These are phyloP conservation scores for Thaleichthys pacificus DNA, from an alignment of 2,797 vertebrate genomes.

Conservation along the genomic window DNA sequence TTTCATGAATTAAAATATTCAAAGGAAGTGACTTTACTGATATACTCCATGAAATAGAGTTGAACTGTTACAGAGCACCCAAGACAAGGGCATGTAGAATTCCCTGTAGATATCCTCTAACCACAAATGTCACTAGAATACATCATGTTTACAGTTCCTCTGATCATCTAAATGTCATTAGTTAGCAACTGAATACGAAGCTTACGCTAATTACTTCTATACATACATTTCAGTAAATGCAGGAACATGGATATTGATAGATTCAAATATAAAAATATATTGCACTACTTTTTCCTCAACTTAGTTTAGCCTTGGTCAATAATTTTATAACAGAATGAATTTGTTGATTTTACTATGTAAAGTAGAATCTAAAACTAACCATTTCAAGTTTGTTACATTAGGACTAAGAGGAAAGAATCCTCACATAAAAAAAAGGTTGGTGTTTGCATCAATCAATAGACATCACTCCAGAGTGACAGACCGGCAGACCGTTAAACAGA, in stretches of 20 bases:
- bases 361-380: constrained; percentile 56
- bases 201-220: constrained; percentile 54
- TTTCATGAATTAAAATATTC: constrained; percentile 53
- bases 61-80: constrained; percentile 58
- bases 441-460: constrained; percentile 57
- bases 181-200: constrained; percentile 52
- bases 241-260: constrained; percentile 62
- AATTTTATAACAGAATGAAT: constrained; percentile 42
- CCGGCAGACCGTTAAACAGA: constrained; percentile 42
- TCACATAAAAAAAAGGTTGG: constrained; percentile 34
- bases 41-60: constrained; percentile 55
- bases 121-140: constrained; percentile 46
- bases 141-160: constrained; percentile 57
- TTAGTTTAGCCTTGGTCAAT: constrained; percentile 59
- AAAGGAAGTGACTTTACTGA: constrained; percentile 59
- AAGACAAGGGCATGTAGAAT: constrained; percentile 40
- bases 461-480: constrained; percentile 41
- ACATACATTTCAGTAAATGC: constrained; percentile 61
- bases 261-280: constrained; percentile 79
- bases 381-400: constrained; percentile 58
- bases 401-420: constrained; percentile 51
- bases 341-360: constrained; percentile 55
- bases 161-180: constrained; percentile 49
- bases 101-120: constrained; percentile 37
- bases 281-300: constrained; percentile 72